Evolutionary conservation across 2,797 vertebrate genomes (phyloP).

Genomic region (Onychomys leucogaster): DNA sequence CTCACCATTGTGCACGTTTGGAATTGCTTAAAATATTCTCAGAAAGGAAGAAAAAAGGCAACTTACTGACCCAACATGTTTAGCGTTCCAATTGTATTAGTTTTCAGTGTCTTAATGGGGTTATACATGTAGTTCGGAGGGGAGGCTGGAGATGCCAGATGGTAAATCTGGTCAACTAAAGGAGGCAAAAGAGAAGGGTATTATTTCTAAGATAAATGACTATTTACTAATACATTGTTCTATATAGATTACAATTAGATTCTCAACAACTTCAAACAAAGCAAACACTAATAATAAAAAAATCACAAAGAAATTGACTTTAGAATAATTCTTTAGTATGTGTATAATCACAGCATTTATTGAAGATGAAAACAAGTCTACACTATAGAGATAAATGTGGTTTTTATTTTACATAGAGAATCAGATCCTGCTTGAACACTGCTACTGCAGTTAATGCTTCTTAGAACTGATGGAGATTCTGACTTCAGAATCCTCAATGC

Average conservation of each 20-base stretch:
- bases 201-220: conserved; percentile 41
- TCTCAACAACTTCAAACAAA: conserved; percentile 42
- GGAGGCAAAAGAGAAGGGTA: conserved; percentile 39
- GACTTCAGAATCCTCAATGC: background rate
- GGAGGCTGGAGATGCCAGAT: conserved; percentile 97
- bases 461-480: background rate
- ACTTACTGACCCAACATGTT: conserved; percentile 97
- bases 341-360: background rate
- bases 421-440: background rate
- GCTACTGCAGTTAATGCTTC: background rate
- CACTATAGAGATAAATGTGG: background rate
- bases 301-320: background rate
- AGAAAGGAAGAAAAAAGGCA: background rate
- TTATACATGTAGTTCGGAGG: conserved; percentile 99
- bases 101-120: conserved; percentile 99
- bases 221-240: background rate
- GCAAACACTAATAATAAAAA: background rate
- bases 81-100: conserved; percentile 98
- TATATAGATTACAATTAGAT: background rate
- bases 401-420: background rate
- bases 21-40: background rate
- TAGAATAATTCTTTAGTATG: background rate
- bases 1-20: rapidly evolving
- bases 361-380: background rate
- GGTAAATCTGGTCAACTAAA: conserved; percentile 99